These are phyloP conservation scores for Leucopternis melanops DNA, from an alignment of 2,113 vertebrate genomes.

Conservation along the genomic window DNA sequence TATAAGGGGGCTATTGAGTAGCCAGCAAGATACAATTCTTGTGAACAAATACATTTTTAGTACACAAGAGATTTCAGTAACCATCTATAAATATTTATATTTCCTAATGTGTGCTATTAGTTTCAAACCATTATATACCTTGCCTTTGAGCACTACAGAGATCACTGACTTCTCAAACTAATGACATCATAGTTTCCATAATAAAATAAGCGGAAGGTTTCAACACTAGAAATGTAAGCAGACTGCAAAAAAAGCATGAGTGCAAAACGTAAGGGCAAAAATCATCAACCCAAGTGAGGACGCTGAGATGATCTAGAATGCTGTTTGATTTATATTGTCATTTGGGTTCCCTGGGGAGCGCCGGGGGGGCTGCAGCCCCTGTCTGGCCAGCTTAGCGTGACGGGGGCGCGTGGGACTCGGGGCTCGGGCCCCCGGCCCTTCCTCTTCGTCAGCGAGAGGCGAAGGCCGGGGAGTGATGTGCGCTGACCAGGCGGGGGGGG, in stretches of 20 bases:
- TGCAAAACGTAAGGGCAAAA: not conserved
- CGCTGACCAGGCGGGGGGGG: not conserved
- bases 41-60: not conserved
- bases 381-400: slow-evolving; percentile 34
- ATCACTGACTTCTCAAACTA: not conserved
- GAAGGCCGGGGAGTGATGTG: slow-evolving; percentile 30
- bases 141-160: not conserved
- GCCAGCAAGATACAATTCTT: not conserved
- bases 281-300: not conserved
- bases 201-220: not conserved
- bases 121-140: not conserved
- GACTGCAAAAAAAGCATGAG: not conserved
- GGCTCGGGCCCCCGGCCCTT: slow-evolving; percentile 24
- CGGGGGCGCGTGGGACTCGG: not conserved
- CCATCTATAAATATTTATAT: not conserved
- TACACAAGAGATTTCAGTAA: not conserved
- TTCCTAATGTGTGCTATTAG: not conserved
- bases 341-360: not conserved
- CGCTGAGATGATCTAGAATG: not conserved
- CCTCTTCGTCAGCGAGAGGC: slow-evolving; percentile 33
- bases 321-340: not conserved
- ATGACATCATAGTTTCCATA: not conserved
- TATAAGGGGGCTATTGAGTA: not conserved
- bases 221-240: not conserved
- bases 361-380: slow-evolving; percentile 33